These are phyloP conservation scores for Carassius gibelio DNA, from an alignment of 2,113 vertebrate species.

Conservation along the genomic window DNA sequence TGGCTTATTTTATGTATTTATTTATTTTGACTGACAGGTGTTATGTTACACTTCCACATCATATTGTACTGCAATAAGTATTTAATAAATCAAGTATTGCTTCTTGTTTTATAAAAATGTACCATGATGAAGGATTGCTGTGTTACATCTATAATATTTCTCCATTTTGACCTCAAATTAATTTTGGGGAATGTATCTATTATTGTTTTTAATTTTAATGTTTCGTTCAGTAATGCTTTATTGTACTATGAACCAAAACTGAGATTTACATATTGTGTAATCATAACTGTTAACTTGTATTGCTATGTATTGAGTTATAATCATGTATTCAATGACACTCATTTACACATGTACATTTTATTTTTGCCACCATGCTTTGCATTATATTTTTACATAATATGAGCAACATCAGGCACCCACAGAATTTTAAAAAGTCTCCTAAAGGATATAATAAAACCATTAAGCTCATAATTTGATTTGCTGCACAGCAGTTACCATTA, in stretches of 20 bases:
- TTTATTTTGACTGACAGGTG: no score
- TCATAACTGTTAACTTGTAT: neutral
- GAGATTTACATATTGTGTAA: neutral
- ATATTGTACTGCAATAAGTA: neutral
- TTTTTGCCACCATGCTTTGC: neutral
- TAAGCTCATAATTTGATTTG: conserved; percentile 7
- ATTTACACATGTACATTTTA: neutral
- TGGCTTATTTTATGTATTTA: neutral
- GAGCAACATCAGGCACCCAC: neutral
- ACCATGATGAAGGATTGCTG: neutral
- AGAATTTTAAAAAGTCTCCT: neutral
- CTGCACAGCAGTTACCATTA: neutral
- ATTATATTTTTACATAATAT: neutral
- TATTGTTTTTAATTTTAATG: neutral
- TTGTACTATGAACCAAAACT: neutral
- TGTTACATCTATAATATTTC: neutral
- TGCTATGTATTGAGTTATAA: neutral
- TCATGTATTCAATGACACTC: neutral
- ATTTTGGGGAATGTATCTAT: conserved; percentile 5
- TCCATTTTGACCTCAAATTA: neutral
- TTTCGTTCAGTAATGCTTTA: neutral
- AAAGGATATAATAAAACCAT: neutral
- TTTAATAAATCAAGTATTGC: neutral
- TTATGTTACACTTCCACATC: no score
- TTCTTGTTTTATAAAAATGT: neutral